Base-by-base conservation (phyloP, 2,113 vertebrate genomes). In the Perccottus glenii region DNA sequence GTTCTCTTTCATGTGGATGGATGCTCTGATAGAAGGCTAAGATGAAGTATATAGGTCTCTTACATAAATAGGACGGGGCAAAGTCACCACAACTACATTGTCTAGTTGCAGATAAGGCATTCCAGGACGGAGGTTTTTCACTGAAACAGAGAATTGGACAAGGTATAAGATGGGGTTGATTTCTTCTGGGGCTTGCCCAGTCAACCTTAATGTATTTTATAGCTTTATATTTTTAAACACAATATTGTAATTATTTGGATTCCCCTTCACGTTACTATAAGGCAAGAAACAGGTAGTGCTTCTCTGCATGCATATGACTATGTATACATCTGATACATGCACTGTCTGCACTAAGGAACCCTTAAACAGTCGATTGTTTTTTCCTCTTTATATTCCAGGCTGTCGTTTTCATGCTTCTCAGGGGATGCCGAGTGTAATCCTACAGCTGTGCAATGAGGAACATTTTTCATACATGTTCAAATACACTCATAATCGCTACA, bases 41-140 rank as follows among this genome's bases (percentile, higher is more conserved):
- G 60, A 64, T 83, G 10, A 64, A 63, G 45, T 75, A 14, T 80
- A 55, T 77, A 52, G 11, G 10, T 56, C 67, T 65, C 14, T 57
- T 74, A 61, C 38, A 11, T 10, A 77, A 64, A 46, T 53, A 63
- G 55, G 16, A 70, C 80, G 66, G 66, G 62, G 38, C 48, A 77
- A 81, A 81, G 45, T 69, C 80, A 77, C 49, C 67, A 45, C 36
- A 64, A 44, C 35, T 82, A 65, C 60, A 82, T 52, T 80, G 50
- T 85, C 77, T 62, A 80, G 67, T 80, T 65, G 73, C 76, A 78
- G 75, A 88, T 88, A 90, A 89, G 88, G 87, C 90, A 88, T 85
- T 90, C 67, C 60, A 49, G 76, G 83, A 83, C 67, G 11, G 43
- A 63, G 38, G 56, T 43, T 72, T 68, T 77, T 43, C 42, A 60